These are phyloP conservation scores for Adela reaumurella DNA, from an alignment of 2,888 invertebrate genomes.

Conservation along the genomic window DNA sequence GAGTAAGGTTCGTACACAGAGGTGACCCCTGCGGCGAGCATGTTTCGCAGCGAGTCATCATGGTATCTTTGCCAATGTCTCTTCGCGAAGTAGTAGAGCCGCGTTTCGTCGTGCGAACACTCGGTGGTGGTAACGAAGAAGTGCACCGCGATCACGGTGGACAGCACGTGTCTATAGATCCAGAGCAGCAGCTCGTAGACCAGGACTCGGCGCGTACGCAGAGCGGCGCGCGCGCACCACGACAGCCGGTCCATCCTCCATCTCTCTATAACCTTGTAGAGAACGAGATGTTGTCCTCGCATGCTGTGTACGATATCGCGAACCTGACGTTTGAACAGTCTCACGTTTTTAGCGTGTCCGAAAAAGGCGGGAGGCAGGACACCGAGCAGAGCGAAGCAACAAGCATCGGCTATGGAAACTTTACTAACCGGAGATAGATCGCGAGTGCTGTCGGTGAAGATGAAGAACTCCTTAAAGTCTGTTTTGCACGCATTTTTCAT, in stretches of 20 bases:
- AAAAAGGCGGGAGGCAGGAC: slow-evolving; percentile 31
- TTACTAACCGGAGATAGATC: slow-evolving; percentile 21
- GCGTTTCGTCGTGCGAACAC: slow-evolving; percentile 37
- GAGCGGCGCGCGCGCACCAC: slow-evolving; percentile 22
- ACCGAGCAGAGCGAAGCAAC: slow-evolving; percentile 23
- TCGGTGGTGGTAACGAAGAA: slow-evolving; percentile 45
- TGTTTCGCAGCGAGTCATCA: slow-evolving; percentile 30
- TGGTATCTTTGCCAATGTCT: slow-evolving; percentile 44
- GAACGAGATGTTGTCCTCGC: slow-evolving; percentile 31
- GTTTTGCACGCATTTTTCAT: slow-evolving; percentile 20
- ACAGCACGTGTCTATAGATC: slow-evolving; percentile 30
- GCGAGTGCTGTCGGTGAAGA: slow-evolving; percentile 5
- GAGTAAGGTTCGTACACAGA: slow-evolving; percentile 24
- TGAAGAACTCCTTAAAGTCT: slow-evolving; percentile 32
- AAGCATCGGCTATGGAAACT: slow-evolving; percentile 22
- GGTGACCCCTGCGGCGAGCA: slow-evolving; percentile 28
- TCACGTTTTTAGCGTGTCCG: slow-evolving; percentile 29
- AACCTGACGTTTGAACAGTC: slow-evolving; percentile 27
- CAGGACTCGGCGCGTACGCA: slow-evolving; percentile 14
- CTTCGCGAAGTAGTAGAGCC: slow-evolving; percentile 41
- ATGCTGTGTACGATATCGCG: slow-evolving; percentile 29
- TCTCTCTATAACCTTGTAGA: slow-evolving; percentile 20
- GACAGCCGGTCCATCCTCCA: slow-evolving; percentile 27
- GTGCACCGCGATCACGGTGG: slow-evolving; percentile 35
- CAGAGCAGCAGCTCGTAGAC: slow-evolving; percentile 23